phyloP scores from a whole-genome alignment of 2,888 invertebrate species.

The Lysandra bellargus region DNA sequence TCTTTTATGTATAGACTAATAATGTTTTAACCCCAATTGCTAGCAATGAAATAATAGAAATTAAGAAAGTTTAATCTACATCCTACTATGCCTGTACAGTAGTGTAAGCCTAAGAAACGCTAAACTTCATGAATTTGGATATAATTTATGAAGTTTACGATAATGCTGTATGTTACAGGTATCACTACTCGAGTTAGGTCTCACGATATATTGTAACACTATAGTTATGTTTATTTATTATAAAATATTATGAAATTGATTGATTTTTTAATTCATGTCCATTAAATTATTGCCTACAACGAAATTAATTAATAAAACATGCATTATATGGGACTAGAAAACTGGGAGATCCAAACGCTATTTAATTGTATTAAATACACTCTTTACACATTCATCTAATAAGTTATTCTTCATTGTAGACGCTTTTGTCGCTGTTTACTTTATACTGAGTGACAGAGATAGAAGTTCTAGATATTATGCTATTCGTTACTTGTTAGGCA shows the following conservation, averaged over 20 bases:
- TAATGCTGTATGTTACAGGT: not conserved
- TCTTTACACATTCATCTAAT: no score
- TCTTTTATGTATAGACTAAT: conserved; percentile 5
- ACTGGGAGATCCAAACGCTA: not conserved
- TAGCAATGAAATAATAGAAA: conserved; percentile 10
- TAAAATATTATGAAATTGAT: conserved; percentile 15
- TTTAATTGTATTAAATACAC: no score
- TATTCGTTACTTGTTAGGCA: not conserved
- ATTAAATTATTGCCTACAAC: not conserved
- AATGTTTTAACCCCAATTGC: conserved; percentile 17
- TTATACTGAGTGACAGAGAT: not conserved
- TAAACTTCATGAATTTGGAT: not conserved
- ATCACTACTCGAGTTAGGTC: not conserved
- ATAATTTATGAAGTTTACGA: not conserved
- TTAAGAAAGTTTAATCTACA: conserved; percentile 12
- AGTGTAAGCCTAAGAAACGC: not conserved
- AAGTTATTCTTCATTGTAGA: not conserved
- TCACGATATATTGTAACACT: conserved; percentile 16
- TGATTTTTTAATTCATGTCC: conserved; percentile 18
- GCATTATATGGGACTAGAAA: not conserved
- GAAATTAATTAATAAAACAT: not conserved
- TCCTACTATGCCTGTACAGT: not conserved
- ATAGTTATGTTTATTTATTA: conserved; percentile 5
- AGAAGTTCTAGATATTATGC: not conserved
- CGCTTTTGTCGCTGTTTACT: not conserved